A percentile compares a stretch with the other conserved stretches of the same genome.
Evolutionary conservation across 1,140 invertebrate species (phyloP).

Genomic region (Drosophila rufa): DNA sequence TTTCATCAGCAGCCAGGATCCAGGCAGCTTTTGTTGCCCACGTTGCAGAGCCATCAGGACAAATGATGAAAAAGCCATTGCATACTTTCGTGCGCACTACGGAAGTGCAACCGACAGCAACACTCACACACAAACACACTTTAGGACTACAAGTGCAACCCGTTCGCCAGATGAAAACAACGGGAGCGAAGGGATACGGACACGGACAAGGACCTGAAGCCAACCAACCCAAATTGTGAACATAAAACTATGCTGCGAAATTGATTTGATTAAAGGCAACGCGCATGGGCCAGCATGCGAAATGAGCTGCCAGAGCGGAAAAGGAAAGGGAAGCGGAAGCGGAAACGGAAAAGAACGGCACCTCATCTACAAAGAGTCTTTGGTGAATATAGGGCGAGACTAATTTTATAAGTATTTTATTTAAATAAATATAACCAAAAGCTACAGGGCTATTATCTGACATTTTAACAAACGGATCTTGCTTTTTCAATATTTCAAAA

Average conservation of each 20-base stretch:
- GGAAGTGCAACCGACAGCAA: conserved; percentile 62
- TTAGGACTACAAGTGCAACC: conserved; percentile 19
- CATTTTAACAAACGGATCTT: background rate
- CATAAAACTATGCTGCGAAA: conserved; percentile 84
- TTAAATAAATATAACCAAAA: background rate
- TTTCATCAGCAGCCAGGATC: conserved; percentile 55
- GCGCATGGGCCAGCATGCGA: conserved; percentile 72
- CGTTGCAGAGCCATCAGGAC: conserved; percentile 75
- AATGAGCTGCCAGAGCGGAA: conserved; percentile 59
- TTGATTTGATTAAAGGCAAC: conserved; percentile 84
- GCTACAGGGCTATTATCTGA: background rate
- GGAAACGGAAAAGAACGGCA: background rate
- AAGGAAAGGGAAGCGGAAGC: conserved; percentile 9
- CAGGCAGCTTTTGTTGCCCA: conserved; percentile 73
- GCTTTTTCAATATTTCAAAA: background rate
- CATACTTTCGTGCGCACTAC: conserved; percentile 79
- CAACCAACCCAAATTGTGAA: conserved; percentile 79
- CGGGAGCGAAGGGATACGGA: conserved; percentile 6
- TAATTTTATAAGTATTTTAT: background rate
- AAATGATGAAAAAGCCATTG: conserved; percentile 83
- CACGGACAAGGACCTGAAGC: background rate
- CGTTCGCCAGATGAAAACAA: conserved; percentile 43
- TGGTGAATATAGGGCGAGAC: background rate
- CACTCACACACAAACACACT: conserved; percentile 7
- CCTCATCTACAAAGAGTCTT: background rate